Base-by-base conservation (phyloP, 2,797 vertebrate genomes). In the Oceanodroma leucorhoa region DNA sequence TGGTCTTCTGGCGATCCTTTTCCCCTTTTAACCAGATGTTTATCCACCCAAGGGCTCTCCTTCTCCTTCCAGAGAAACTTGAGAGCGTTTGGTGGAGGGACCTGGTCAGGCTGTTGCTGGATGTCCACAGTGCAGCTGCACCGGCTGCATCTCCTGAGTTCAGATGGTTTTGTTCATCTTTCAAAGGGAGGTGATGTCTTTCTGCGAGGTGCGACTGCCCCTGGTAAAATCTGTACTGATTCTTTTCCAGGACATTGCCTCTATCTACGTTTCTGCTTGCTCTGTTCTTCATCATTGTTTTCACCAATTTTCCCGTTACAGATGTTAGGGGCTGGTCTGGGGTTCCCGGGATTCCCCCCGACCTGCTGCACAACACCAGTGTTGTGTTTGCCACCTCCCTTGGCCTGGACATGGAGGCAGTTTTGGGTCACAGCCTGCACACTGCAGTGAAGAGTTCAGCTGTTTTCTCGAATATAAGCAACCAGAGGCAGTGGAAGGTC, bases 391-490 rank as follows among this genome's bases (percentile, higher is more conserved):
- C 46, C 21, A 21, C 65, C 36, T 50, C 24, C 45, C 26, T 23
- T 24, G 45, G 30, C 24, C 20, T 23, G 66, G 66, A 13, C 38
- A 5, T 2, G 26, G 32, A 15, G 55, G 32, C 55, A 51, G 46
- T 51, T 43, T 51, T 51, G 79, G 24, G 79, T 30, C 36, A 6
- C 77, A 67, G 64, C 43, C n/a, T n/a, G 53, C 18, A 1, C 43
- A 1, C 23, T 23, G 41, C 81, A 8, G 40, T 23, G 29, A 23
- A 27, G 45, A 17, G 22, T 11, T 50, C 36, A 14, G 70, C 51
- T 41, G 1, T 55, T 22, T 13, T 21, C 24, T 41, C 1, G 5
- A 7, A 15, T 22, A 12, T 0, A 5, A 50, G 30, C 64, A 40
- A 7, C 20, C 30, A 10, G 65, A 34, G 38, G 45, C 11, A 15